These are phyloP conservation scores for Cyprinodon variegatus DNA, from an alignment of 2,113 vertebrate species.

Conservation along the genomic window DNA sequence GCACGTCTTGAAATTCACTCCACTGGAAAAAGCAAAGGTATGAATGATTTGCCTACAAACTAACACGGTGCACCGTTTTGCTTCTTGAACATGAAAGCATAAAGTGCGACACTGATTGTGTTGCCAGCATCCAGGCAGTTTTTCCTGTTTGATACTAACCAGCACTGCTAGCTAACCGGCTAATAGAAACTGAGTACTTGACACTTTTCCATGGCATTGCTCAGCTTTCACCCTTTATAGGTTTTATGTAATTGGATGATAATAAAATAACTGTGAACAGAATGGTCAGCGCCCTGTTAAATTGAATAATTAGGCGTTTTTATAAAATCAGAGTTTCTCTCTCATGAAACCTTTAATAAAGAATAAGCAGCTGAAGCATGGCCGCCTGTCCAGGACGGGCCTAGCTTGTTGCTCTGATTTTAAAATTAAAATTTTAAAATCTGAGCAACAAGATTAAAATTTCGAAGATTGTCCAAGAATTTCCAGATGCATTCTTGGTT, in stretches of 20 bases:
- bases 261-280: too few relatives aligned
- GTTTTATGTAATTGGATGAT: not conserved
- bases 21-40: conserved; percentile 89
- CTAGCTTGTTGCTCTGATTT: conserved; percentile 68
- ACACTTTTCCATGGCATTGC: conserved; percentile 32
- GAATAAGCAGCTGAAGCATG: conserved; percentile 38
- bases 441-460: not conserved
- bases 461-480: not conserved
- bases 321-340: not conserved
- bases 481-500: not conserved
- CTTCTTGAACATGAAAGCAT: not conserved
- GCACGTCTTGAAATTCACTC: conserved; percentile 85
- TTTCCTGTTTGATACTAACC: conserved; percentile 29
- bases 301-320: not conserved
- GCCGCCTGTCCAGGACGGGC: conserved; percentile 48
- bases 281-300: not conserved
- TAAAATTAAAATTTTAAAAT: not conserved
- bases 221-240: not conserved
- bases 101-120: not conserved
- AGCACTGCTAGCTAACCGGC: conserved; percentile 55
- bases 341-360: not conserved
- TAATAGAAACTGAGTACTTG: conserved; percentile 62
- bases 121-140: conserved; percentile 28
- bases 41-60: not conserved
- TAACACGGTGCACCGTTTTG: not conserved